phyloP scores from a whole-genome alignment of 2,113 vertebrate genomes.

The Xenus cinereus region DNA sequence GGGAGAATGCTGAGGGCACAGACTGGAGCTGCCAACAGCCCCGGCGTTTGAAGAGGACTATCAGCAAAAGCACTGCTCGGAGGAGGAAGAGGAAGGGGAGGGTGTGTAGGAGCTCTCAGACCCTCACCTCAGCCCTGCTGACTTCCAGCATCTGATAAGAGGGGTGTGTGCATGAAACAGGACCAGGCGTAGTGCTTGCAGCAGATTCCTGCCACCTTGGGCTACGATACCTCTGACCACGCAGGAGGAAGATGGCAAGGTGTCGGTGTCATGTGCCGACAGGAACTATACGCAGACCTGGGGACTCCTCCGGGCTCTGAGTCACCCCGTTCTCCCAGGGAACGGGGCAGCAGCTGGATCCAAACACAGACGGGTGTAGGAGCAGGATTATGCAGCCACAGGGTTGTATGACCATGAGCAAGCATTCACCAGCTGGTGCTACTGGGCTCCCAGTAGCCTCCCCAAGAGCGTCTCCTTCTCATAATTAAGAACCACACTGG shows the following conservation, averaged over 20 bases:
- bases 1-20: neutral
- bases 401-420: neutral
- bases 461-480: neutral
- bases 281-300: rapidly evolving
- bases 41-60: neutral
- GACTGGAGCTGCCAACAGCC: neutral
- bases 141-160: neutral
- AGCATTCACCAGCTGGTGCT: neutral
- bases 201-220: neutral
- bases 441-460: neutral
- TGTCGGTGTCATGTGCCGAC: rapidly evolving
- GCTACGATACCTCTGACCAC: neutral
- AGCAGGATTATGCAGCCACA: neutral
- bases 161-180: neutral
- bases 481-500: neutral
- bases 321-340: neutral
- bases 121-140: neutral
- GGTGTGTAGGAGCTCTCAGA: neutral
- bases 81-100: neutral
- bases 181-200: neutral
- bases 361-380: neutral
- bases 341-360: neutral
- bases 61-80: neutral
- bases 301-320: neutral
- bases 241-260: neutral